A percentile compares a stretch with the other conserved stretches of the same genome.
These are phyloP conservation scores for Mionectes olivaceus DNA, from an alignment of 2,797 vertebrate species.

Conservation along the genomic window DNA sequence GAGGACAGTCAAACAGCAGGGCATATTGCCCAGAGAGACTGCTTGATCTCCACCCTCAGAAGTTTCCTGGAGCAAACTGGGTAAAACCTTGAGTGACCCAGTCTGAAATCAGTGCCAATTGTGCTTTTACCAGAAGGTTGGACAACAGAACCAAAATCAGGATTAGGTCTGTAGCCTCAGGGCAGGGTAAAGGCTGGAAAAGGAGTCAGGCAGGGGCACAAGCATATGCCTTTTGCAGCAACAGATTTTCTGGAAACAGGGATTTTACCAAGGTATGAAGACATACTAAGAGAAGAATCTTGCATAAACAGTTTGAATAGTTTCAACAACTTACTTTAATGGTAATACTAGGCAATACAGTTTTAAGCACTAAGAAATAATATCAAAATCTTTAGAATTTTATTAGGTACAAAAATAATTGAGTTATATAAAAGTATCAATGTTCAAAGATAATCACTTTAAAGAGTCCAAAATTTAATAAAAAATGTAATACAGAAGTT, in stretches of 20 bases:
- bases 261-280: neutral
- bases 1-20: neutral
- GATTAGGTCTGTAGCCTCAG: neutral
- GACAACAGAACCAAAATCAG: neutral
- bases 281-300: neutral
- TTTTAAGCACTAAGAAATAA: constrained; percentile 13
- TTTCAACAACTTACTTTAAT: constrained; percentile 1
- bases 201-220: neutral
- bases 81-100: neutral
- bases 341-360: neutral
- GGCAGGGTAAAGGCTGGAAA: neutral
- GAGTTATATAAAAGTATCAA: constrained; percentile 15
- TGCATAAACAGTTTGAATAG: neutral
- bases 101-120: neutral
- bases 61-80: neutral
- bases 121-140: neutral
- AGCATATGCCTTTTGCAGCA: neutral
- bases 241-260: neutral
- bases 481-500: constrained; percentile 22
- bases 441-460: constrained; percentile 20
- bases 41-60: neutral
- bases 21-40: neutral
- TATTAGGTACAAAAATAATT: constrained; percentile 44
- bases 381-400: neutral
- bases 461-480: constrained; percentile 34